phyloP scores from a whole-genome alignment of 2,888 invertebrate genomes.

The Candidula unifasciata region DNA sequence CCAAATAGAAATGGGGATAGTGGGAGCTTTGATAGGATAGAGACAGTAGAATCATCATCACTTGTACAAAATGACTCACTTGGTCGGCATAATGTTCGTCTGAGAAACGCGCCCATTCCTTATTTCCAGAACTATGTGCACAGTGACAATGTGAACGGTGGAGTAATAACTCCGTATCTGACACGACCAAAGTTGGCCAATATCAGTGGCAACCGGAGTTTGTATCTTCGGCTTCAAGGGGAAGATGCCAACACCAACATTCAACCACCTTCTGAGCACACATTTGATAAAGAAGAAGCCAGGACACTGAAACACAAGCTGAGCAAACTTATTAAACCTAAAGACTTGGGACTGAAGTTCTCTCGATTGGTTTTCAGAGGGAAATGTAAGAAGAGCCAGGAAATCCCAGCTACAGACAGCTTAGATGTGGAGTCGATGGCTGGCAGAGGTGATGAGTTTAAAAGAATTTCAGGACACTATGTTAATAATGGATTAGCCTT shows the following conservation, averaged over 20 bases:
- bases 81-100: slow-evolving; percentile 57
- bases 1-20: slow-evolving; percentile 53
- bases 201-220: slow-evolving; percentile 56
- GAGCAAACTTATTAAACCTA: slow-evolving; percentile 63
- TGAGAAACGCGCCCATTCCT: slow-evolving; percentile 81
- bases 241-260: slow-evolving; percentile 5
- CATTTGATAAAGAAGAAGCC: slow-evolving; percentile 39
- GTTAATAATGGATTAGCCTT: slow-evolving; percentile 34
- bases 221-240: slow-evolving; percentile 35
- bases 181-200: slow-evolving; percentile 77
- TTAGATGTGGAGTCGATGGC: slow-evolving; percentile 3
- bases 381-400: slow-evolving; percentile 13
- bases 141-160: slow-evolving; percentile 62
- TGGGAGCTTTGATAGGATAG: slow-evolving; percentile 70
- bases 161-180: slow-evolving; percentile 38
- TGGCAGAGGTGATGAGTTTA: neutral
- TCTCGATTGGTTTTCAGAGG: slow-evolving; percentile 58
- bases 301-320: slow-evolving; percentile 54
- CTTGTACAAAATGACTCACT: slow-evolving; percentile 80
- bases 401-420: neutral
- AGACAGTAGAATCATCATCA: slow-evolving; percentile 74
- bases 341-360: slow-evolving; percentile 63
- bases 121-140: slow-evolving; percentile 87
- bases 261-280: neutral
- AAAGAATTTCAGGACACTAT: slow-evolving; percentile 27